Evolutionary conservation across 1,140 invertebrate species (phyloP).

Genomic region (Ylistrum balloti): DNA sequence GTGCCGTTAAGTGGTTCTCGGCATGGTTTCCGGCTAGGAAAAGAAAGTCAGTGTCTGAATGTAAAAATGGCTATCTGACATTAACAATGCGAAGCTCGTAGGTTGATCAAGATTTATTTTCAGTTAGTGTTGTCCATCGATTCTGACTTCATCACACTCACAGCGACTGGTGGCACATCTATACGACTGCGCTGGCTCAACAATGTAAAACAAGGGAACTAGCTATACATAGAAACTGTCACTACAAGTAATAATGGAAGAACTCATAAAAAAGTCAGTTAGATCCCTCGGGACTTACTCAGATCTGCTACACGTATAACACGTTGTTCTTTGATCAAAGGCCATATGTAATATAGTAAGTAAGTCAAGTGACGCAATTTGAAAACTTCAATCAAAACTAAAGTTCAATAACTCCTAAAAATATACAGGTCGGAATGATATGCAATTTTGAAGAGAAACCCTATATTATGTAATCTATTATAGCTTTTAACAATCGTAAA

Average conservation of each 20-base stretch:
- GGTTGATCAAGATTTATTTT: constrained; percentile 40
- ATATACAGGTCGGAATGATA: not conserved
- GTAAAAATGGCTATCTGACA: constrained; percentile 38
- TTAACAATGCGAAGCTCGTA: constrained; percentile 25
- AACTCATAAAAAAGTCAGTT: not conserved
- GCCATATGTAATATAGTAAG: no score
- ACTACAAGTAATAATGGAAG: not conserved
- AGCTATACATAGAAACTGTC: not conserved
- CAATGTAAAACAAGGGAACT: not conserved
- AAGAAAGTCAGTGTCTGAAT: constrained; percentile 13
- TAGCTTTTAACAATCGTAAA: no score
- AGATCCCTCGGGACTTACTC: constrained; percentile 16
- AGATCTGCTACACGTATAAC: not conserved
- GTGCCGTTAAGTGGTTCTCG: not conserved
- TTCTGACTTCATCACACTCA: not conserved
- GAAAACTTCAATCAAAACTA: no score
- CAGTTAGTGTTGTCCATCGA: constrained; percentile 7
- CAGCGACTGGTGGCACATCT: constrained; percentile 25
- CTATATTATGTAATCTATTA: no score
- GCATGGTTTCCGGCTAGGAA: constrained; percentile 23
- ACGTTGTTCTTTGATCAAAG: not conserved
- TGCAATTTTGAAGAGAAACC: not conserved
- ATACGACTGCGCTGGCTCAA: not conserved
- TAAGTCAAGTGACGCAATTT: no score
- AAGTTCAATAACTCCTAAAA: no score